Conservation (phyloP, 2,113 vertebrate species). For the Petroica traversi region DNA sequence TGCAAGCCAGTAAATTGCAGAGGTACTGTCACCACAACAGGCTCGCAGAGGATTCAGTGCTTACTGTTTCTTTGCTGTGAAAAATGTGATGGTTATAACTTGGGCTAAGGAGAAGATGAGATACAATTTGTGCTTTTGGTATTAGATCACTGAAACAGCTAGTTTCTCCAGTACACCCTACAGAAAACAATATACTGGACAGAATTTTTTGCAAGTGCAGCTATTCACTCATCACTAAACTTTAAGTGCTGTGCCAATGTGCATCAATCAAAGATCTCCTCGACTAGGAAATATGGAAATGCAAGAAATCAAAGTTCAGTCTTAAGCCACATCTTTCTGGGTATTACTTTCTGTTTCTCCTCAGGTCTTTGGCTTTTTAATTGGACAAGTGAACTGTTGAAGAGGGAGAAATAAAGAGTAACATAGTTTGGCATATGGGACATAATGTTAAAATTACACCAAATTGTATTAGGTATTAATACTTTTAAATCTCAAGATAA, state of each 20-base stretch:
- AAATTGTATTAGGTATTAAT: background rate
- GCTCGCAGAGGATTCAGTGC: background rate
- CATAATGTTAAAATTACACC: background rate
- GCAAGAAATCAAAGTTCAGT: background rate
- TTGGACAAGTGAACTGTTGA: background rate
- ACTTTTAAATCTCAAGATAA: background rate
- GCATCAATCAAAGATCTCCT: background rate
- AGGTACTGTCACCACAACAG: fast-evolving
- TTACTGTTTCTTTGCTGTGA: background rate
- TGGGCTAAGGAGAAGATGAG: background rate
- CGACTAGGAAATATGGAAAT: background rate
- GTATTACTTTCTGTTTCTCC: background rate
- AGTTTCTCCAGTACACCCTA: background rate
- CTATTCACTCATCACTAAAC: background rate
- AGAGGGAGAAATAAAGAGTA: background rate
- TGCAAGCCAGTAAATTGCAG: fast-evolving
- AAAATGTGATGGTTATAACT: background rate
- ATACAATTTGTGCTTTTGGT: background rate
- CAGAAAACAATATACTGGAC: background rate
- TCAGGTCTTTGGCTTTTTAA: background rate
- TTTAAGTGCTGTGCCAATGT: background rate
- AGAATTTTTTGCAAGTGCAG: background rate
- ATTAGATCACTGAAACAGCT: background rate
- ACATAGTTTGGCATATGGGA: background rate
- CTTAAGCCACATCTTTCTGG: background rate